Evolutionary conservation across 2,888 invertebrate genomes (phyloP), one percentile per base, ranked within the genome.

Genomic region (Caenorhabditis sp.): DNA sequence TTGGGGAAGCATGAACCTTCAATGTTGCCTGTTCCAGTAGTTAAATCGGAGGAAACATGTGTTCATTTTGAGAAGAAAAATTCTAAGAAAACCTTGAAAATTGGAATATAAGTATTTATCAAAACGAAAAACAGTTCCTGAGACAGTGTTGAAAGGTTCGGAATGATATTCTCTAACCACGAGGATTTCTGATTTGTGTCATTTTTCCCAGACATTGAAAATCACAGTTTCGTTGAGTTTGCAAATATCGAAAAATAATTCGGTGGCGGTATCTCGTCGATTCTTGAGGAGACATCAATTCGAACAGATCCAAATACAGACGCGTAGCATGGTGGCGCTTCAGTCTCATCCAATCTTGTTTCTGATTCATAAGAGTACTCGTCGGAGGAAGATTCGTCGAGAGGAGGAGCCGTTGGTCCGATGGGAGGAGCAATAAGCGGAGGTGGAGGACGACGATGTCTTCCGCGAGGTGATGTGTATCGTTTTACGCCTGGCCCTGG

Each of bases 401-500:
- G 1, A 10, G 68, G 61, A n/a, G 59, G 68, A 12, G 68, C 28
- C n/a, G 41, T 26, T 14, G 66, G 58, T 6, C 26, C 12, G 16
- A 44, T n/a, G 3, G 56, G 47, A n/a, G n/a, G n/a, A 14, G 47
- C 56, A 8, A 51, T 26, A n/a, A 41, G 56, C 12, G 69, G 35
- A 12, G 47, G 61, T 1, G 56, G 64, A 24, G 16, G 73, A 3
- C 66, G 68, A 19, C 70, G 61, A 26, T 61, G 75, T 19, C 59
- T 74, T 19, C 77, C 77, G 31, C 77, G 69, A 22, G 69, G 77
- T 12, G 77, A 54, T 35, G 68, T 68, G 54, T 61, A 77, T 6
- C 77, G 41, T 28, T 77, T 77, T 1, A 77, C 70, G 4, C 69
- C 77, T 44, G 63, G 69, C 2, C 63, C 75, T 74, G 64, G 12